Evolutionary conservation across 2,113 vertebrate species (phyloP), one percentile per base, ranked within the genome.

Genomic region (Genyomyrus donnyi): DNA sequence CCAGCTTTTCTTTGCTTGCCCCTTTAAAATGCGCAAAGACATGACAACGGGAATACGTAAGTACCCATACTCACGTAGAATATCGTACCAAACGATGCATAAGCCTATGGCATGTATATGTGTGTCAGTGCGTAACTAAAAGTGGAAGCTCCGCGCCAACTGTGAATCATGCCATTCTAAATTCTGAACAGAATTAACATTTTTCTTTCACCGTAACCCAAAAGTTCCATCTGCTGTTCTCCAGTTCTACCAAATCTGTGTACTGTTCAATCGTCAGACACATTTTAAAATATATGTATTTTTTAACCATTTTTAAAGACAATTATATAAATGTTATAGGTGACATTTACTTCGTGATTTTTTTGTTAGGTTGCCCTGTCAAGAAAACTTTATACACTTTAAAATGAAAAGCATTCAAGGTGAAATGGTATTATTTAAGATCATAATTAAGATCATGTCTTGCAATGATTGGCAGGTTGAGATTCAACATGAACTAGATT

Each of bases 191-290:
- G 89, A 91, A 91, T 70, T 66, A 9, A 46, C 88, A 8, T 90
- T 88, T 89, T 35, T 74, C 9, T 89, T 56, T 53, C 89, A 87
- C 49, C n/a, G 84, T 90, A 90, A 83, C 80, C 88, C 90, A 90
- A 49, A 21, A 70, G 42, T 90, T 88, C 89, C 92, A 90, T 91
- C 89, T 92, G 91, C 80, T 91, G 88, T 90, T 90, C 13, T 50
- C n/a, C 45, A 31, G 21, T 83, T 52, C 10, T 11, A 11, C 27
- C 5, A 56, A 53, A 11, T 10, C 53, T 77, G 46, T 52, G 70
- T 35, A 31, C 21, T 24, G 21, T 80, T 52, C 50, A 27, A 53
- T 77, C 19, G n/a, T 9, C 8, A 88, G 8, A 10, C 87, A n/a
- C 3, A 27, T 66, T 66, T 62, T 39, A n/a, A 87, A 56, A 56